Base-by-base conservation (phyloP, 1,140 invertebrate genomes). In the Drosophila setifemur region DNA sequence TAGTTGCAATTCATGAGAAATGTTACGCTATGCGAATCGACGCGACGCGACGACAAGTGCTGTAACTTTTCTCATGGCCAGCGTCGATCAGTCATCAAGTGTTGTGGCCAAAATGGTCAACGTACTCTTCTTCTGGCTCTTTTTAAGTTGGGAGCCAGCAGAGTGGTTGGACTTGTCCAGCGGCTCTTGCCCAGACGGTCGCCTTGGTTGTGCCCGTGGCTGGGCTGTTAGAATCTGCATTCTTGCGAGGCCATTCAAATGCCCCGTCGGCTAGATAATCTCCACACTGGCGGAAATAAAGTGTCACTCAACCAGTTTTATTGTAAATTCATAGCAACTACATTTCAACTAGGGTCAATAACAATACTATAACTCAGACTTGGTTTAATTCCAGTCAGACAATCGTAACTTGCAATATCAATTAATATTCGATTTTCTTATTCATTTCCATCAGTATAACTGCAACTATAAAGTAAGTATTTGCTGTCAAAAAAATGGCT, bases 1-100 rank as follows among this genome's bases (percentile, higher is more conserved):
- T 57, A 69, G 81, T 66, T 85, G 81, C 75, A 85, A 81, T 86
- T 81, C 75, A 85, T 81, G 81, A 42, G 74, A 85, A 83, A 74
- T 77, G 21, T 69, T 69, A 68, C 63, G 64, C 63, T 67, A 45
- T 25, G 39, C 7, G 14, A 37, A 60, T 39, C 28, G 58, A 47
- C 50, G 35, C 39, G 37, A 28, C 49, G 37, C 44, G 33, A 4
- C 69, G 33, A 64, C 76, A 61, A 75, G 79, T 83, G 78, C 31
- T 83, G 78, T 85, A 85, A 85, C 79, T 85, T 71, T 85, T 85
- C 79, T 72, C 79, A 85, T 85, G 77, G 16, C 55, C 25, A 43
- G 55, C 61, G 19, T 19, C 52, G 71, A 42, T 61, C 39, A 33
- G 61, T 68, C 45, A 70, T 26, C 48, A 54, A 42, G 18, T 44